Percentiles rank a stretch among this genome's conserved stretches.
These are phyloP conservation scores for Temnothorax longispinosus DNA, from an alignment of 1,140 invertebrate genomes.

Conservation along the genomic window DNA sequence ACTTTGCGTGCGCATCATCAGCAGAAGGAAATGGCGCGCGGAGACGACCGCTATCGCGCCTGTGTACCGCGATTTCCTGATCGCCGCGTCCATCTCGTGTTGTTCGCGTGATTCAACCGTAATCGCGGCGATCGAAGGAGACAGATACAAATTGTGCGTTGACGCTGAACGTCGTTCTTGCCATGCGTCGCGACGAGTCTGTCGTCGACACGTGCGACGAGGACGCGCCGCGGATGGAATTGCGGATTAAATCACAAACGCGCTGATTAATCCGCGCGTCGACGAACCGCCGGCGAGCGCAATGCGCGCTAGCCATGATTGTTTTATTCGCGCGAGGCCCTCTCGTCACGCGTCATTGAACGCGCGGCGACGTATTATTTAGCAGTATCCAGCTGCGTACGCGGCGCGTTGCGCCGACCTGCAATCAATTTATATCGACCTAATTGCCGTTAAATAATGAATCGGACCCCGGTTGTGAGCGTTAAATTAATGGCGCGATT, in stretches of 20 bases:
- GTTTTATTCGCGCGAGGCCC: constrained; percentile 47
- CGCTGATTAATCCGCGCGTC: background rate
- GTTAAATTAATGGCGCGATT: constrained; percentile 66
- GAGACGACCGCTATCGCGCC: background rate
- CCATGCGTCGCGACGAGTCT: background rate
- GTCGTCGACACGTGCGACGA: constrained; percentile 6
- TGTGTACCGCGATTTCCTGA: constrained; percentile 1
- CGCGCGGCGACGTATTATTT: constrained; percentile 67
- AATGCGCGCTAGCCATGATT: background rate
- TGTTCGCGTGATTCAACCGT: constrained; percentile 1
- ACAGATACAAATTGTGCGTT: background rate
- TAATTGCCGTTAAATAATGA: constrained; percentile 70
- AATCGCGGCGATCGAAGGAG: background rate
- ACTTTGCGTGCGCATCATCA: background rate
- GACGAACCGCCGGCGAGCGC: background rate
- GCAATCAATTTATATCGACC: constrained; percentile 68
- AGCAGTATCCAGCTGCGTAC: constrained; percentile 51
- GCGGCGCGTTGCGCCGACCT: background rate
- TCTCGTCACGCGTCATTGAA: constrained; percentile 72
- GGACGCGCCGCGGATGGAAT: background rate
- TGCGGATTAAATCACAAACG: background rate
- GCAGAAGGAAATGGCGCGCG: background rate
- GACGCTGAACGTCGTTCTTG: background rate
- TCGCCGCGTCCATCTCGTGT: background rate
- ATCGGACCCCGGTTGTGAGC: constrained; percentile 23